Evolutionary conservation across 2,888 invertebrate species (phyloP).

Genomic region (Ryuthela nishihirai): DNA sequence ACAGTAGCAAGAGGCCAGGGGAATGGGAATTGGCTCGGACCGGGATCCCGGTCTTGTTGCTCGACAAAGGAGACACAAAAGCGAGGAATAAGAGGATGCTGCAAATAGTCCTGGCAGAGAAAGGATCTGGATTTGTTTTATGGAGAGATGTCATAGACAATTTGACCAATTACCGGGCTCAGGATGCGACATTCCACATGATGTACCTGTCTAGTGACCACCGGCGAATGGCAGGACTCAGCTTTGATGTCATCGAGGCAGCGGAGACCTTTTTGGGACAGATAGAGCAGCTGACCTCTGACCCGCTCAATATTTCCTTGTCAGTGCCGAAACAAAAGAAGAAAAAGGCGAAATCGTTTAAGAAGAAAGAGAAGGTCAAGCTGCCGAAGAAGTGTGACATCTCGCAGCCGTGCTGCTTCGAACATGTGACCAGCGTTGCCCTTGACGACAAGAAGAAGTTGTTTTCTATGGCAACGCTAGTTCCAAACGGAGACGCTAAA

Average conservation of each 20-base stretch:
- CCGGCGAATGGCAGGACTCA: constrained; percentile 69
- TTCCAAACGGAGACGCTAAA: constrained; percentile 28
- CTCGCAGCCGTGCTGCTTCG: constrained; percentile 78
- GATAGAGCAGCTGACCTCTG: constrained; percentile 65
- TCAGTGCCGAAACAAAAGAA: constrained; percentile 60
- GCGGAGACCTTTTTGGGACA: constrained; percentile 67
- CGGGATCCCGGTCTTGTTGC: constrained; percentile 71
- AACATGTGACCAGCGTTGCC: constrained; percentile 74
- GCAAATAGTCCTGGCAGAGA: constrained; percentile 68
- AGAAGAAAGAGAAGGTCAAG: constrained; percentile 46
- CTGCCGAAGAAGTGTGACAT: constrained; percentile 75
- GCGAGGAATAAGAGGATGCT: constrained; percentile 65
- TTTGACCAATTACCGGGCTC: constrained; percentile 66
- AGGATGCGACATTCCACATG: constrained; percentile 67
- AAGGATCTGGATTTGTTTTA: constrained; percentile 73
- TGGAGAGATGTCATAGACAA: constrained; percentile 79
- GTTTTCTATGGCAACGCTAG: constrained; percentile 57
- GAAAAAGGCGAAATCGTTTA: constrained; percentile 45
- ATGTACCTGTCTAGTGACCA: constrained; percentile 75
- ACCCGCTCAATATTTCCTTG: constrained; percentile 72
- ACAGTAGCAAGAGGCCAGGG: constrained; percentile 36
- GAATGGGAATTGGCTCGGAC: constrained; percentile 70
- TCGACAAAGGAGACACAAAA: constrained; percentile 71
- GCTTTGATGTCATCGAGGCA: constrained; percentile 69
- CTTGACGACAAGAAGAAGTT: constrained; percentile 63